Percentiles rank a stretch among this genome's conserved stretches.
Evolutionary conservation across 1,140 invertebrate genomes (phyloP).

Genomic region (Paramacrobiotus metropolitanus): DNA sequence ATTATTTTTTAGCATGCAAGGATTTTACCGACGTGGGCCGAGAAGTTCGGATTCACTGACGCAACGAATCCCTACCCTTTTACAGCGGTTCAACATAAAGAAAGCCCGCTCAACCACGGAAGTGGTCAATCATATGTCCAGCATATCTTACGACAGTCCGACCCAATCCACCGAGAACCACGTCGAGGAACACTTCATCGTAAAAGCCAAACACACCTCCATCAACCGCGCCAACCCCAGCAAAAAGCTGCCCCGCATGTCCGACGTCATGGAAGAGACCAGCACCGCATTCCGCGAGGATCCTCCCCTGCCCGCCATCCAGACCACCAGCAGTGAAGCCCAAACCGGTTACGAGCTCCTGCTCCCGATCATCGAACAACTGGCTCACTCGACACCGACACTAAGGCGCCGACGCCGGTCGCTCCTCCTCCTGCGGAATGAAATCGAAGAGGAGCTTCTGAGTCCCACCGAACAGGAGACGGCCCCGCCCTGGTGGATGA

Average conservation of each 20-base stretch:
- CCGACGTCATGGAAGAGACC: slow-evolving; percentile 2
- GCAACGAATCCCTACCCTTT: not conserved
- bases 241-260: not conserved
- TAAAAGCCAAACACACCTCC: not conserved
- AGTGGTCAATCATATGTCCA: too few species aligned
- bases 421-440: not conserved
- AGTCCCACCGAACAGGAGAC: not conserved
- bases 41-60: not conserved
- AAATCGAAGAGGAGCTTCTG: not conserved
- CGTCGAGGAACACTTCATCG: not conserved
- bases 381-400: not conserved
- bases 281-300: slow-evolving; percentile 2
- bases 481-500: not conserved
- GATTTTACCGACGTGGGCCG: not conserved
- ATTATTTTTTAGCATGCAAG: not conserved
- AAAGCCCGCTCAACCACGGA: too few species aligned
- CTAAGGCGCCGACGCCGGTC: not conserved
- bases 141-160: not conserved
- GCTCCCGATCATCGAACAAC: not conserved
- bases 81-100: too few species aligned
- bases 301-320: not conserved
- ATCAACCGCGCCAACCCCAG: not conserved
- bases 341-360: not conserved
- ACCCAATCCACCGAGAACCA: not conserved
- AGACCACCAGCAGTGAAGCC: not conserved